These are phyloP conservation scores for Liasis olivaceus DNA, from an alignment of 2,797 vertebrate species.

Conservation along the genomic window DNA sequence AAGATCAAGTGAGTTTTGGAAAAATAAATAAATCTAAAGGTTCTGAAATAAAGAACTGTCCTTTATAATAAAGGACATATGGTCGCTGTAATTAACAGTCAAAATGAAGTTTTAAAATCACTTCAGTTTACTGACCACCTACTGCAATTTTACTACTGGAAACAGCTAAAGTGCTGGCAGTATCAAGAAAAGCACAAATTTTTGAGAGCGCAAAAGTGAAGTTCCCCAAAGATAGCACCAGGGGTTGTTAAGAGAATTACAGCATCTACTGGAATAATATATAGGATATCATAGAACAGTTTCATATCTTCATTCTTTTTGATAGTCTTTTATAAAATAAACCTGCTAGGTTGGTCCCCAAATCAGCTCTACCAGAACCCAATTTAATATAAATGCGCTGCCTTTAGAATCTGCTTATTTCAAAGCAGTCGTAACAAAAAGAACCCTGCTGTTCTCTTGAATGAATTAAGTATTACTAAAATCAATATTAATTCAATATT, in stretches of 20 bases:
- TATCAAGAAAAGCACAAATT: not conserved
- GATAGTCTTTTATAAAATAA: not conserved
- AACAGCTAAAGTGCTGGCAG: not conserved
- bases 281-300: not conserved
- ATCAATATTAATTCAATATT: not conserved
- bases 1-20: not conserved
- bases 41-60: not conserved
- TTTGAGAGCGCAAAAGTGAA: not conserved
- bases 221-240: not conserved
- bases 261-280: not conserved
- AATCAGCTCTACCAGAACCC: not conserved
- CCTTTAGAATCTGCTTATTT: not conserved
- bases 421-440: not conserved
- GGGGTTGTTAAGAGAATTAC: not conserved
- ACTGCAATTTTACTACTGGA: not conserved
- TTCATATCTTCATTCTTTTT: not conserved
- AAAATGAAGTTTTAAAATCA: not conserved
- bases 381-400: not conserved
- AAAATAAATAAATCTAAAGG: not conserved
- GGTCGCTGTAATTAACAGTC: not conserved
- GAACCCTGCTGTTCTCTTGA: not conserved
- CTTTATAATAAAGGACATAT: not conserved
- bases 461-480: constrained; percentile 11
- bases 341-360: not conserved
- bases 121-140: not conserved